Evolutionary conservation across 2,113 vertebrate genomes (phyloP).

Genomic region (Brachypteracias leptosomus): DNA sequence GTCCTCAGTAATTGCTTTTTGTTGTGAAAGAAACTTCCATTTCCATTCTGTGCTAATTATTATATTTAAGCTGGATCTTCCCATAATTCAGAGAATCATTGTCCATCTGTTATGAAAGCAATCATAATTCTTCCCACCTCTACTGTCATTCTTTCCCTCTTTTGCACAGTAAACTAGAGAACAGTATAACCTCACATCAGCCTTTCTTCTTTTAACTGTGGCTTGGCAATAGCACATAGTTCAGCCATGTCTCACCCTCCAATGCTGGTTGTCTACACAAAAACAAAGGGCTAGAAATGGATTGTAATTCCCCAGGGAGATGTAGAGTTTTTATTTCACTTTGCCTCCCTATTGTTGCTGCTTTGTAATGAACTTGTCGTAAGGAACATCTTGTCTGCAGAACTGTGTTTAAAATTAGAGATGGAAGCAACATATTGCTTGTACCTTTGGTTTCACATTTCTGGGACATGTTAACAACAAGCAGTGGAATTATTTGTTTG

Average conservation of each 20-base stretch:
- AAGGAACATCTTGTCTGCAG: not conserved
- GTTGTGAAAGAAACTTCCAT: not conserved
- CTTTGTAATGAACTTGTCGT: not conserved
- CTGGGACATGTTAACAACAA: not conserved
- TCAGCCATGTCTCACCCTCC: not conserved
- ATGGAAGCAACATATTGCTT: not conserved
- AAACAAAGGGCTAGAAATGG: not conserved
- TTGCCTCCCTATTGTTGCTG: not conserved
- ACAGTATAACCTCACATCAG: not conserved
- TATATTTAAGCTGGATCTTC: not conserved
- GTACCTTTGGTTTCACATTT: not conserved
- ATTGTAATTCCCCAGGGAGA: not conserved
- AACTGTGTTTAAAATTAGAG: not conserved
- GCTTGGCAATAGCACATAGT: fast-evolving
- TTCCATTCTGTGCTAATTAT: not conserved
- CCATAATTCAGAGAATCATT: not conserved
- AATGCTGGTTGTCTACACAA: not conserved
- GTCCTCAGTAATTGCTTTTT: not conserved
- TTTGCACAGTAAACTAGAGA: not conserved
- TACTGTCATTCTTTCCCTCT: not conserved
- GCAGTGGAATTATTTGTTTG: not conserved
- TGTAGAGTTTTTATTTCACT: not conserved
- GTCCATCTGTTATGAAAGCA: not conserved
- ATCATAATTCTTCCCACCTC: not conserved
- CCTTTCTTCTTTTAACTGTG: not conserved